These are phyloP conservation scores for Bibio marci DNA, from an alignment of 2,888 invertebrate genomes.

Conservation along the genomic window DNA sequence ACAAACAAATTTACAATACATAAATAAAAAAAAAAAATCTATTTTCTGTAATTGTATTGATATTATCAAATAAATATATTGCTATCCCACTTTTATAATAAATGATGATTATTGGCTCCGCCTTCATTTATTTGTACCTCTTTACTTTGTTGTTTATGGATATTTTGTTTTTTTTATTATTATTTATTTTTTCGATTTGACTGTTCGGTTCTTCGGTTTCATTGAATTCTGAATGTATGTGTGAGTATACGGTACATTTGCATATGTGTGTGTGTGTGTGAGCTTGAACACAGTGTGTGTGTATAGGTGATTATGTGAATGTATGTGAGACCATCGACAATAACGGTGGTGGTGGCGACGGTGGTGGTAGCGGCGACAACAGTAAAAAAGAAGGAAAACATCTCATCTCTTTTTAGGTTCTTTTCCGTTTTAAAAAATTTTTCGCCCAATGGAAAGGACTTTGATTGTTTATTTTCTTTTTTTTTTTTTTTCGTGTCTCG, in stretches of 20 bases:
- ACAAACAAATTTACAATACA: too few relatives aligned
- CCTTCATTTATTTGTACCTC: background rate
- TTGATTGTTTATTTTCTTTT: background rate
- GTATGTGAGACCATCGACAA: too few relatives aligned
- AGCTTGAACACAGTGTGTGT: too few relatives aligned
- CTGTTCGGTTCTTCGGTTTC: background rate
- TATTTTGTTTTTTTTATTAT: slow-evolving; percentile 1
- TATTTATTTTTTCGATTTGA: slow-evolving; percentile 2
- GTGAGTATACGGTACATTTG: background rate
- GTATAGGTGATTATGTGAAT: too few relatives aligned
- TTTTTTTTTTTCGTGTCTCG: too few relatives aligned
- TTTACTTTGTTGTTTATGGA: slow-evolving; percentile 5
- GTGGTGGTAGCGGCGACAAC: background rate
- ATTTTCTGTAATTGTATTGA: slow-evolving; percentile 4
- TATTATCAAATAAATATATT: background rate
- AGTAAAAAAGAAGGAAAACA: slow-evolving; percentile 3
- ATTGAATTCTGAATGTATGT: too few relatives aligned
- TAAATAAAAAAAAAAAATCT: slow-evolving; percentile 1
- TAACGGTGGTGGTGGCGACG: background rate
- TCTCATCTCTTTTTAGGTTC: slow-evolving; percentile 4
- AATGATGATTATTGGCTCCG: slow-evolving; percentile 6
- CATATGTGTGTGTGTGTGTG: background rate
- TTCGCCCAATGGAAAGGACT: slow-evolving; percentile 6
- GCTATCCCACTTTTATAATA: slow-evolving; percentile 7
- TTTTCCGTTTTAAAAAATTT: slow-evolving; percentile 4